These are phyloP conservation scores for Coenobita brevimanus DNA, from an alignment of 1,140 invertebrate genomes.

Conservation along the genomic window DNA sequence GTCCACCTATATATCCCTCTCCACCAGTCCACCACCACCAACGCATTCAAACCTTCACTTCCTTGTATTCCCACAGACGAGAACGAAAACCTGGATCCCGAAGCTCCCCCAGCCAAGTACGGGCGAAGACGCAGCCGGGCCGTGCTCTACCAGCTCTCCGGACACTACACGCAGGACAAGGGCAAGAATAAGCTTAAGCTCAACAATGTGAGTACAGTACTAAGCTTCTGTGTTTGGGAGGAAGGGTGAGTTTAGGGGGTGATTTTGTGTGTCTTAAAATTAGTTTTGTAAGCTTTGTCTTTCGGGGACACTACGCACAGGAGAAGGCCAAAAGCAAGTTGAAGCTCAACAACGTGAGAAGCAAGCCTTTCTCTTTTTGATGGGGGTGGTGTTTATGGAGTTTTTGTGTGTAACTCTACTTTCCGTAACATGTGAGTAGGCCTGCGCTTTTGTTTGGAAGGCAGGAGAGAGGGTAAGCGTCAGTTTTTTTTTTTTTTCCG, in stretches of 20 bases:
- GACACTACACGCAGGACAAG: constrained; percentile 91
- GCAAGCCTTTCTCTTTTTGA: too few species aligned
- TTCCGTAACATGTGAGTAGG: too few species aligned
- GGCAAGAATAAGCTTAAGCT: constrained; percentile 91
- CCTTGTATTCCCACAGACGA: constrained; percentile 79
- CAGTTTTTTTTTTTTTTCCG: too few species aligned
- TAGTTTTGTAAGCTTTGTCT: too few species aligned
- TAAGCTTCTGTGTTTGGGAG: neutral
- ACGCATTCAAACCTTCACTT: neutral
- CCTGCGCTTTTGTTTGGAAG: neutral
- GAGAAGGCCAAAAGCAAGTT: neutral
- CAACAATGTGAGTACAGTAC: constrained; percentile 87
- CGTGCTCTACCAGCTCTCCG: constrained; percentile 96
- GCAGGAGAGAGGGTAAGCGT: too few species aligned
- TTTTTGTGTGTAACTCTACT: too few species aligned
- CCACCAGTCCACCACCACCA: constrained; percentile 2
- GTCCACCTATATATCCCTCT: constrained; percentile 2
- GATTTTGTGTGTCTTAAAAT: too few species aligned
- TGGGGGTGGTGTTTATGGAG: too few species aligned
- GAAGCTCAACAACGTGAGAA: neutral
- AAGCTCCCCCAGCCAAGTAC: constrained; percentile 88
- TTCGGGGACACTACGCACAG: too few species aligned
- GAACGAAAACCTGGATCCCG: constrained; percentile 85
- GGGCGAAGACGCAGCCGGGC: constrained; percentile 92
- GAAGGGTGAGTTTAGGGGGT: too few species aligned